Evolutionary conservation across 2,888 invertebrate species (phyloP).

Genomic region (Pogonocherus hispidulus): DNA sequence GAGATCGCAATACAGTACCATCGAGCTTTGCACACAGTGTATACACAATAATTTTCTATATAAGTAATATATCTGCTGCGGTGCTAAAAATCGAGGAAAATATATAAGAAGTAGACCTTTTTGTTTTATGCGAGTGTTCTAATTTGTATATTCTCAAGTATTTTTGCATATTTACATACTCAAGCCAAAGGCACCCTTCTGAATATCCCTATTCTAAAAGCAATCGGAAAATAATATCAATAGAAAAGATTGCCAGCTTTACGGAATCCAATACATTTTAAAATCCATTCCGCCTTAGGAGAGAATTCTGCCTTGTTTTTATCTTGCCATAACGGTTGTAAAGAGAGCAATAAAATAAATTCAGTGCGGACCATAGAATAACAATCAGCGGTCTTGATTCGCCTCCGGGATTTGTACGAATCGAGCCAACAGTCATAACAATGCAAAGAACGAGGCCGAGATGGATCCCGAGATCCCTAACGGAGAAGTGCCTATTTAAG

Average conservation of each 20-base stretch:
- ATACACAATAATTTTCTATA: no score
- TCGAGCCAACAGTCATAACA: constrained; percentile 30
- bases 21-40: no score
- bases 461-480: constrained; percentile 46
- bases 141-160: no score
- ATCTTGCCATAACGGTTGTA: constrained; percentile 58
- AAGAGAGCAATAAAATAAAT: constrained; percentile 61
- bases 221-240: constrained; percentile 17
- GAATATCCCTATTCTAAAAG: neutral
- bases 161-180: no score
- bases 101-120: no score
- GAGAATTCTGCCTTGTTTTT: constrained; percentile 48
- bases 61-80: no score
- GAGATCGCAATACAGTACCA: no score
- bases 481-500: constrained; percentile 39
- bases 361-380: constrained; percentile 59
- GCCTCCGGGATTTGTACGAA: constrained; percentile 44
- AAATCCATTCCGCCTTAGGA: constrained; percentile 48
- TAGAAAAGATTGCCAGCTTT: constrained; percentile 45
- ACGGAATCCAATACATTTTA: constrained; percentile 47
- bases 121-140: no score
- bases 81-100: no score
- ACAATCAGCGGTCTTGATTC: constrained; percentile 54
- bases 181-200: no score
- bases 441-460: constrained; percentile 45